Base-by-base conservation (phyloP, 2,888 invertebrate genomes). In the Leptinotarsa juncta region DNA sequence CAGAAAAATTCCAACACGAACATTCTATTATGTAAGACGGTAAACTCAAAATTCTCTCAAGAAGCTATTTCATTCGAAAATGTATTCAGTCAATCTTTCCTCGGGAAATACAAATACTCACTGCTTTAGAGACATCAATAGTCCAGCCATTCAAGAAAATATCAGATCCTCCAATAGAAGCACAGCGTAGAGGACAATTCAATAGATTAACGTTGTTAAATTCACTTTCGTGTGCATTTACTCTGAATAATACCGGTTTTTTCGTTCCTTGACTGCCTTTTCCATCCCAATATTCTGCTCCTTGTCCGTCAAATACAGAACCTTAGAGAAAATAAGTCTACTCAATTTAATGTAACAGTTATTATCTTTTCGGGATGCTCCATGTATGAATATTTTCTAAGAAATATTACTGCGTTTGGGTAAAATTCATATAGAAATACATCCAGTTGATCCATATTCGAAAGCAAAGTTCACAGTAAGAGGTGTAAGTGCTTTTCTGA, bases 231-330 rank as follows among this genome's bases (percentile, higher is more conserved):
- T 75, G 74, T 0, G 72, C 77, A 26, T 79, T 72, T 16, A 81
- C 74, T 18, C 73, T 79, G 32, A 81, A 73, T 32, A 81, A 78
- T 55, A 77, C 75, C 15, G 81, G 79, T 75, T 79, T 79, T 4
- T 66, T 69, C 23, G 67, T 70, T 23, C 77, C 77, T 68, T 77
- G 76, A 4, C 75, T 77, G 14, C 81, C 81, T 71, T 77, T 77
- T 7, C 81, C 79, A 71, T 81, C 81, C 79, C 79, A 81, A 65
- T 81, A 81, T 26, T 72, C 65, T 57, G 78, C 74, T 16, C 79
- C 79, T 65, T 79, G 73, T 5, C 78, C 81, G 60, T 81, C 81
- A 10, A 79, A 60, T n/a, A 72, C 67, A 18, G 74, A 65, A 65
- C 65, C 79, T 74, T 2, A 20, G 1, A 20, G 12, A 20, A 57